These are phyloP conservation scores for Drosophila nikananu DNA, from an alignment of 1,140 invertebrate species.

Conservation along the genomic window DNA sequence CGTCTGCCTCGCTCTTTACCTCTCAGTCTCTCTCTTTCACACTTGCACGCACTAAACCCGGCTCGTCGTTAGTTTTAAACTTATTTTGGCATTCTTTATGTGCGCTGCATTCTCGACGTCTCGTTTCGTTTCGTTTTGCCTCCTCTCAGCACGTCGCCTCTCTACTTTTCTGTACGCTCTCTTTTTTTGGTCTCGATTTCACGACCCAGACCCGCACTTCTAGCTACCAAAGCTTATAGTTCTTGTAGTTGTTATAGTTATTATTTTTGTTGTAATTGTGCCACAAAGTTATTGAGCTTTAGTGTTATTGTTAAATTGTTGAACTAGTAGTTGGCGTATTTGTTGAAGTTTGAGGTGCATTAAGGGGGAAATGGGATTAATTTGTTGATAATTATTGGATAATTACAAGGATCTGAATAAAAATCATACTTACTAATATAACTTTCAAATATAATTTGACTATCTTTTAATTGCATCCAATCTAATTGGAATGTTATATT, in stretches of 20 bases:
- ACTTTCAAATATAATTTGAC: no score
- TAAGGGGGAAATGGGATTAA: no score
- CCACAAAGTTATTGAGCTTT: slow-evolving; percentile 14
- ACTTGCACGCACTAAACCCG: slow-evolving; percentile 41
- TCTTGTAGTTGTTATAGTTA: slow-evolving; percentile 6
- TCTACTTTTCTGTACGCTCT: neutral
- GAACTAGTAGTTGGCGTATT: neutral
- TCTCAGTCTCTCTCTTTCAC: slow-evolving; percentile 23
- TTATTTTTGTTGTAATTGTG: slow-evolving; percentile 22
- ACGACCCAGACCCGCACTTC: slow-evolving; percentile 82
- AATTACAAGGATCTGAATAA: no score
- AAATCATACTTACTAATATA: no score
- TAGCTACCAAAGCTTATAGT: slow-evolving; percentile 28
- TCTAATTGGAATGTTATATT: no score
- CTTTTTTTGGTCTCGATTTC: slow-evolving; percentile 55
- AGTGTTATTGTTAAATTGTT: slow-evolving; percentile 22
- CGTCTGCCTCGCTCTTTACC: slow-evolving; percentile 31
- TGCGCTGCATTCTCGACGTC: slow-evolving; percentile 70
- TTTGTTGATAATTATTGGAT: neutral
- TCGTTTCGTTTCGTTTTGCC: slow-evolving; percentile 39
- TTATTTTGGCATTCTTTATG: slow-evolving; percentile 83
- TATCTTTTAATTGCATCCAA: no score
- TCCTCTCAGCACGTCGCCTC: slow-evolving; percentile 10
- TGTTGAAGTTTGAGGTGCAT: neutral
- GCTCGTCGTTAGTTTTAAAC: slow-evolving; percentile 77